Evolutionary conservation across 92 coral and sea anemone genomes (phyloP), one percentile per base, ranked within the genome.

Genomic region (Chrysogorgia sp.): DNA sequence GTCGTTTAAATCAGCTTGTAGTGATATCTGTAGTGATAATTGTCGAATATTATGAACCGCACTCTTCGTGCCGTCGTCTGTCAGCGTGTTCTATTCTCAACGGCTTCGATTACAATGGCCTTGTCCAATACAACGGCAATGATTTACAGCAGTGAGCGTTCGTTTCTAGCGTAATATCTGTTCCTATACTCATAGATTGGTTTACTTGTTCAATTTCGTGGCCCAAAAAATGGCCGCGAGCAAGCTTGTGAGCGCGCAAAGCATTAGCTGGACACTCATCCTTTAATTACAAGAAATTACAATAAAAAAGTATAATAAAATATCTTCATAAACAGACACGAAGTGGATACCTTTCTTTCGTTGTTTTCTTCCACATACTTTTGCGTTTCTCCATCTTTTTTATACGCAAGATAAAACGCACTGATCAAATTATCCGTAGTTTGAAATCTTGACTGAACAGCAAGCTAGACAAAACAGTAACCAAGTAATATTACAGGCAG

Each of bases 361-460:
- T 21, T 29, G 37, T 49, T 69, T 25, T 25, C 60, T 29, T 23
- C 26, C 30, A 45, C 25, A 41, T 48, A 12, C 0, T 3, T 49
- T 22, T 49, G 45, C 24, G 47, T 0, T 45, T 60, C 76, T 45
- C 76, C 76, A 49, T 69, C 56, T 9, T 45, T 45, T 34, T 69
- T 49, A 21, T 69, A 69, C 56, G 76, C 40, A 25, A 69, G 22
- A n/a, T 69, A 17, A 49, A 69, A 69, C 10, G n/a, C 10, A 2
- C 33, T 26, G 26, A 47, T 25, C 22, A 69, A 31, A 0, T 49
- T 69, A 20, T 49, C 47, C 41, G 59, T 26, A 21, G 58, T 34
- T 26, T 69, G 59, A 69, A 43, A 69, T 20, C 31, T 49, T 34
- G 76, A 69, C 40, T 69, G 76, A 29, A 69, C 43, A 49, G 76